These are phyloP conservation scores for Bursaphelenchus okinawaensis DNA, from an alignment of 2,888 invertebrate genomes.

Conservation along the genomic window DNA sequence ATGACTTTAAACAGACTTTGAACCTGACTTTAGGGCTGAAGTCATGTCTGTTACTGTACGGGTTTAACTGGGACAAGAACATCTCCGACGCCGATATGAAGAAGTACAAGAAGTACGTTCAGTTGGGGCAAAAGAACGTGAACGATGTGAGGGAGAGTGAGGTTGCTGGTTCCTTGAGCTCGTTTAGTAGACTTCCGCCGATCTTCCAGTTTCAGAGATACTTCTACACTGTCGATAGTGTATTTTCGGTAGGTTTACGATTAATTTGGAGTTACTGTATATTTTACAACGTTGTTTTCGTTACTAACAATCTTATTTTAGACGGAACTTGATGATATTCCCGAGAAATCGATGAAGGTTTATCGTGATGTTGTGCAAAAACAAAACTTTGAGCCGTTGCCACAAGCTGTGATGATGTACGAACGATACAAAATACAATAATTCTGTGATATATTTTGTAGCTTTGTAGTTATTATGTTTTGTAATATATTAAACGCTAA, in stretches of 20 bases:
- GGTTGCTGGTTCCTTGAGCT: constrained; percentile 14
- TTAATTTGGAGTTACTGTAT: too few relatives aligned
- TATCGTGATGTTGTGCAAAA: constrained; percentile 9
- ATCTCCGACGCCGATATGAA: constrained; percentile 10
- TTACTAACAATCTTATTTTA: constrained; percentile 3
- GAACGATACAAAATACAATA: background rate
- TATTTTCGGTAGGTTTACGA: constrained; percentile 17
- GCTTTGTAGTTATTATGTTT: too few relatives aligned
- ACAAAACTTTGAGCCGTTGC: constrained; percentile 1
- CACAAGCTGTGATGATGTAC: background rate
- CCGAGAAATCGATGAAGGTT: constrained; percentile 21
- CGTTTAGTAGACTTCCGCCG: constrained; percentile 23
- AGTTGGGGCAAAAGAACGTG: constrained; percentile 7
- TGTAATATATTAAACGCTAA: too few relatives aligned
- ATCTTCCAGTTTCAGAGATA: constrained; percentile 23
- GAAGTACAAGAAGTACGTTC: constrained; percentile 15
- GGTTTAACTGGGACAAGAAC: constrained; percentile 20
- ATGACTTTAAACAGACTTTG: background rate
- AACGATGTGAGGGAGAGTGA: background rate
- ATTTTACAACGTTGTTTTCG: too few relatives aligned
- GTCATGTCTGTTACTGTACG: constrained; percentile 36
- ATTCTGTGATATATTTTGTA: too few relatives aligned
- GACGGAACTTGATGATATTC: constrained; percentile 15
- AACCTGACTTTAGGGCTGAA: constrained; percentile 29
- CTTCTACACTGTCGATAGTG: constrained; percentile 25